Evolutionary conservation across 2,113 vertebrate genomes (phyloP), one percentile per base, ranked within the genome.

Genomic region (Syrmaticus mikado): DNA sequence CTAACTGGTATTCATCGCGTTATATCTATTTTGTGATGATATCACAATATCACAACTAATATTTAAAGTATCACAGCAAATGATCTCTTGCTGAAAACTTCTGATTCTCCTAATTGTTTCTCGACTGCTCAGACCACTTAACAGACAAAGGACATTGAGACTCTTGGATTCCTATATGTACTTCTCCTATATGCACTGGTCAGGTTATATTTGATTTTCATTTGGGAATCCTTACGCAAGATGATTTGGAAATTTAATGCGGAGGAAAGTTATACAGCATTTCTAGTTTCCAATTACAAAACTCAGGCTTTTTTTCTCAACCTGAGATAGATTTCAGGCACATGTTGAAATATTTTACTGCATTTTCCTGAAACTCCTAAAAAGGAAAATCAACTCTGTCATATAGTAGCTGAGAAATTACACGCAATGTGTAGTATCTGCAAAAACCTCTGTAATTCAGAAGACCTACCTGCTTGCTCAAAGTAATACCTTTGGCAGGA

Each of bases 31-130:
- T 89, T 81, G 76, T 28, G 41, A 58, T 86, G 21, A 94, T 89
- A 89, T 71, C 66, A 91, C 50, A 91, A 94, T 89, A 89, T 71
- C 66, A 91, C 53, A 91, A 81, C 32, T 73, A 30, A 73, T 80
- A 87, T 57, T 50, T 66, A 71, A 95, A 73, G 6, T 17, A 83
- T 68, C 27, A 79, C 84, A 85, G 58, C 21, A 95, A 70, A 85
- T 55, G 34, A 19, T 50, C 53, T 78, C 81, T 53, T 52, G 30
- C 32, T 82, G 32, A 77, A 85, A 82, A 28, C 8, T 87, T 75
- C 41, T 74, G 45, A 76, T 85, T 86, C 5, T 67, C 36, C 36
- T 75, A 27, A 21, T 83, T 77, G 28, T 71, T 84, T 82, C 34
- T 50, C 45, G 60, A 62, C 32, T 36, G n/a, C 30, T 57, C 38